Evolutionary conservation across 2,888 invertebrate genomes (phyloP), one percentile per base, ranked within the genome.

Genomic region (Eledone cirrhosa): DNA sequence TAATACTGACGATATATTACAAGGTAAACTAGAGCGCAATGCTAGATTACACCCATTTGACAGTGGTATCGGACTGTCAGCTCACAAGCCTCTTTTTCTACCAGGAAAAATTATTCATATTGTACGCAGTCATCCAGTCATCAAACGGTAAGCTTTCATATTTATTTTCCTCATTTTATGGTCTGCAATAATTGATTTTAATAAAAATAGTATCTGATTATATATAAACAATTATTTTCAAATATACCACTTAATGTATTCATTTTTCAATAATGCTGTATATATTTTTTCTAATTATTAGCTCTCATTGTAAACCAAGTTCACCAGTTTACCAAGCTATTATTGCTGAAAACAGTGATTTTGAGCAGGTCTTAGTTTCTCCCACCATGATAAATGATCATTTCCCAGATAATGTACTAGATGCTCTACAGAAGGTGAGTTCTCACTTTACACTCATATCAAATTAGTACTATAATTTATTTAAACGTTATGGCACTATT

Each of bases 351-450:
- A 95, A 95, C 85, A 94, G 93, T 67, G 95, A 95, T 89, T 96
- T 96, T 89, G 95, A 95, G 89, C 95, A 96, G 91, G 95, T 96
- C 29, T 92, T 96, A 78, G 95, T 96, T 83, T 96, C 96, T 41
- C 96, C 96, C 0, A 95, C 95, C 77, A 96, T 96, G 96, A 88
- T 96, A 81, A 95, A 95, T 91, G 96, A 96, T 90, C 96, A 96
- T 90, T 96, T 96, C 96, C 96, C 96, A 48, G 95, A 96, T 89
- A 94, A 94, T 90, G 94, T 96, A 80, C 92, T 96, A 85, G 94
- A 94, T 82, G 96, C 95, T 47, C 92, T 96, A 82, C 94, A 95
- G 91, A 95, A 95, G 94, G 96, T 96, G 94, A 92, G 80, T 69
- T 47, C 24, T 48, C 19, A 27, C 16, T 41, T 41, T 41, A 41